Conservation (phyloP, 64 coral and sea anemone genomes). For the Actinia tenebrosa region DNA sequence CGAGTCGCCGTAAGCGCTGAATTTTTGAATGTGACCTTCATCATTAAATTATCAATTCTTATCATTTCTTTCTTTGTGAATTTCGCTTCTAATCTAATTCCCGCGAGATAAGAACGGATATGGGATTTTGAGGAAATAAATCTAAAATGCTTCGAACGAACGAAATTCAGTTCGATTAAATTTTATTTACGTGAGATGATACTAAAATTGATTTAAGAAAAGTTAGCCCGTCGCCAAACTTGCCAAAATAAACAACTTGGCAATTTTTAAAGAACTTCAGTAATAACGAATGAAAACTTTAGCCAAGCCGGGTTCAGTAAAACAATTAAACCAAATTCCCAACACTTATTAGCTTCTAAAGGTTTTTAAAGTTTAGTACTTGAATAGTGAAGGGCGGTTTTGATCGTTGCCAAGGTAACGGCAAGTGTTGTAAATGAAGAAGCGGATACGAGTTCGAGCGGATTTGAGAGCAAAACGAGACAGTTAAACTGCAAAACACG, state of each 20-base stretch:
- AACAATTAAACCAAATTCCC: neutral
- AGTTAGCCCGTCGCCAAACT: neutral
- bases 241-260: neutral
- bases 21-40: neutral
- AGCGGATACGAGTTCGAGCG: neutral
- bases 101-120: neutral
- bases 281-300: neutral
- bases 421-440: neutral
- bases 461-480: constrained; percentile 2
- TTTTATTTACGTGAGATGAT: neutral
- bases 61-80: neutral
- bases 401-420: neutral
- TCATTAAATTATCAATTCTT: neutral
- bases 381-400: neutral
- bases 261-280: neutral
- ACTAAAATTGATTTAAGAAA: neutral
- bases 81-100: neutral
- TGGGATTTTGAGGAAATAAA: neutral
- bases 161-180: neutral
- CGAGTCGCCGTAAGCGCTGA: neutral
- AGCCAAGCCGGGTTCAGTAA: neutral
- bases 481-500: constrained; percentile 9
- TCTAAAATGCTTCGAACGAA: neutral
- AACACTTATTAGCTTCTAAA: neutral
- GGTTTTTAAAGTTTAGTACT: neutral